A percentile compares a stretch with the other conserved stretches of the same genome.
Conservation (phyloP, 2,797 vertebrate species). For the Tadarida brasiliensis region DNA sequence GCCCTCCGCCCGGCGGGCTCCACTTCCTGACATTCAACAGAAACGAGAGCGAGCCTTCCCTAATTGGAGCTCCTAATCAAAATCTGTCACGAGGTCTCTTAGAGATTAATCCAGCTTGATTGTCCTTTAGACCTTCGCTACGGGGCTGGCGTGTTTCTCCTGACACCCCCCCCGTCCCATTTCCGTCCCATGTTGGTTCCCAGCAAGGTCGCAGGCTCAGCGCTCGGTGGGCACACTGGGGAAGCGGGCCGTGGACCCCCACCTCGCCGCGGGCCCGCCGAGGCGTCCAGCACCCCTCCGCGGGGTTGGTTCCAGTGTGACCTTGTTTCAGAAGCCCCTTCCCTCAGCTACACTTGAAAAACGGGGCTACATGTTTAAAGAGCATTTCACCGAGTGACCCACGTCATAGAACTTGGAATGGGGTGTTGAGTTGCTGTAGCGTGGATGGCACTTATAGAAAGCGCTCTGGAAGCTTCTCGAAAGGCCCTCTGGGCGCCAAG, state of each 20-base stretch:
- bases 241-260: neutral
- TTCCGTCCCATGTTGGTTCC: neutral
- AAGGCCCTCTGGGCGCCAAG: neutral
- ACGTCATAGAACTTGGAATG: neutral
- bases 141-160: neutral
- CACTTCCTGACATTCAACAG: slow-evolving; percentile 62
- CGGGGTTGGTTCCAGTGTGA: neutral
- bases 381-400: neutral
- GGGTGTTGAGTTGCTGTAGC: no score
- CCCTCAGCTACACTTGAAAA: neutral
- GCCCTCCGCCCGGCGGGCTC: neutral
- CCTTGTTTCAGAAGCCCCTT: neutral
- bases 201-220: neutral
- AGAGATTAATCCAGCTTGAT: slow-evolving; percentile 50
- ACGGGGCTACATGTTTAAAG: neutral
- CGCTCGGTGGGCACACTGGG: neutral
- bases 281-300: neutral
- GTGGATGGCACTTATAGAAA: neutral
- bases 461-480: no score
- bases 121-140: neutral
- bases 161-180: neutral
- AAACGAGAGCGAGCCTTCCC: slow-evolving; percentile 36
- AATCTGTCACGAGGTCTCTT: slow-evolving; percentile 23
- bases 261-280: no score
- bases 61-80: slow-evolving; percentile 62